Conservation (phyloP, 2,797 vertebrate genomes). For the Arnoldichthys spilopterus region DNA sequence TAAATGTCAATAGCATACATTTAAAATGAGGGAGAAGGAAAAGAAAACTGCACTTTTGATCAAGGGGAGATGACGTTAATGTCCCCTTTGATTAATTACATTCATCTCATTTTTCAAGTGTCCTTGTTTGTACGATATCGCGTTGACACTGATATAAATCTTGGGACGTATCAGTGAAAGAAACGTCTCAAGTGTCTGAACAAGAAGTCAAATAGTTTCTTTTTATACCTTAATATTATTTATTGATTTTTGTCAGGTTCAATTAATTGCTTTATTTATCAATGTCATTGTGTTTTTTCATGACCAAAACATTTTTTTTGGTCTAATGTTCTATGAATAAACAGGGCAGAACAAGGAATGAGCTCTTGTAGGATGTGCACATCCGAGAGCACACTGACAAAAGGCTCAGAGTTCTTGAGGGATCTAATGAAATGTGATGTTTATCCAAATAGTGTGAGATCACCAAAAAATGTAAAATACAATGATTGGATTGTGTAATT, state of each 20-base stretch:
- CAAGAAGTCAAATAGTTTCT: conserved; percentile 36
- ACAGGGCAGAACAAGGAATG: background rate
- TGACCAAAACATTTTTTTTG: background rate
- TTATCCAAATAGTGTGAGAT: background rate
- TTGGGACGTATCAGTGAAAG: background rate
- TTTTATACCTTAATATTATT: conserved; percentile 51
- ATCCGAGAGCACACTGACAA: background rate
- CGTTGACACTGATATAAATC: background rate
- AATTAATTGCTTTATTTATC: conserved; percentile 44
- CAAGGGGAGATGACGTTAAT: background rate
- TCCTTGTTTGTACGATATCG: conserved; percentile 24
- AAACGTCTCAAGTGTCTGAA: conserved; percentile 1
- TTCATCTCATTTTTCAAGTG: conserved; percentile 31
- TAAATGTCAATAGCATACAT: conserved; percentile 3
- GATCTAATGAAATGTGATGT: background rate
- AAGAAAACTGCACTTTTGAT: conserved; percentile 25
- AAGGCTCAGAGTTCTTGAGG: background rate
- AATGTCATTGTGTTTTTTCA: conserved; percentile 16
- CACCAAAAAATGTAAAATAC: background rate
- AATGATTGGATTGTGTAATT: background rate
- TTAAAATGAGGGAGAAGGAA: background rate
- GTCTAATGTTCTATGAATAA: background rate
- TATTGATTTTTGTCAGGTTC: conserved; percentile 33
- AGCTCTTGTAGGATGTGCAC: background rate
- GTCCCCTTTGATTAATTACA: conserved; percentile 11